Percentiles rank a stretch among this genome's conserved stretches.
These are phyloP conservation scores for Onychostruthus taczanowskii DNA, from an alignment of 2,113 vertebrate genomes.

Conservation along the genomic window DNA sequence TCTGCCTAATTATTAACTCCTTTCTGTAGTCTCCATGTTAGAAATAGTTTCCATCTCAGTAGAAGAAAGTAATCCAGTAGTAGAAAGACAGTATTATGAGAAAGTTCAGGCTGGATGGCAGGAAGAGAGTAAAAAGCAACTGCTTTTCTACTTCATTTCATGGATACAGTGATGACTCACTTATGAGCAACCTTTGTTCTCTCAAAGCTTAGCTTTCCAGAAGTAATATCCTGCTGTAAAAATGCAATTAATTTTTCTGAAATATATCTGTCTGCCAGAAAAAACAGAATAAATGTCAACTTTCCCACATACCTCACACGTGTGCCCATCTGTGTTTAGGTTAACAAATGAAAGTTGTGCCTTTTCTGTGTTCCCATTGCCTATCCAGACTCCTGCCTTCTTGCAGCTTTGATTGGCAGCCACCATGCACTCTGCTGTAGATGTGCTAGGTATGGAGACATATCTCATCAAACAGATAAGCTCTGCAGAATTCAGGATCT, in stretches of 20 bases:
- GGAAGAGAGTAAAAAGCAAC: neutral
- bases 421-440: conserved; percentile 82
- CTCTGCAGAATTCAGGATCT: conserved; percentile 86
- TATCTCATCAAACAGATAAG: conserved; percentile 87
- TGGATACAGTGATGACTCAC: neutral
- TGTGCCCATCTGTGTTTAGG: conserved; percentile 75
- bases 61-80: neutral
- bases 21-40: neutral
- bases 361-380: conserved; percentile 79
- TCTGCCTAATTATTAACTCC: neutral
- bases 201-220: neutral
- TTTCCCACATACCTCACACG: conserved; percentile 76
- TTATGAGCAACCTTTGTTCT: neutral
- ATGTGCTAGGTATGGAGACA: conserved; percentile 68
- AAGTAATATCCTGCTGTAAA: conserved; percentile 3
- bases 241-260: neutral
- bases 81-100: neutral
- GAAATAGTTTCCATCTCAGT: neutral
- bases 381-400: conserved; percentile 80
- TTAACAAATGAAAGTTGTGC: conserved; percentile 82
- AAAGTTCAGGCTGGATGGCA: neutral
- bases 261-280: neutral
- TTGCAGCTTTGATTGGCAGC: conserved; percentile 65
- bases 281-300: neutral
- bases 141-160: neutral